These are phyloP conservation scores for Hymenopus coronatus DNA, from an alignment of 2,888 invertebrate species.

Conservation along the genomic window DNA sequence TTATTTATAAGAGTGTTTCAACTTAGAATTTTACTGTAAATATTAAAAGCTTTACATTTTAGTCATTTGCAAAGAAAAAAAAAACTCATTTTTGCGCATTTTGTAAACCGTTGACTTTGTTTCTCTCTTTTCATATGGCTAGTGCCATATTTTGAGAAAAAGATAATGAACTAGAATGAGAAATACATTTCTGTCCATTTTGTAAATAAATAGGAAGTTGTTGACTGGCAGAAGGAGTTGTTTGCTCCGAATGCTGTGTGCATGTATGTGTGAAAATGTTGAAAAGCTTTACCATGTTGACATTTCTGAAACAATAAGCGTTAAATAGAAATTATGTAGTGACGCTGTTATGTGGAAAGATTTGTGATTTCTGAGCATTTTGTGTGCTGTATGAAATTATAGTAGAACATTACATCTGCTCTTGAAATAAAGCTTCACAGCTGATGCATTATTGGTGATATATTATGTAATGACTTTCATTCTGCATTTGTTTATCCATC, in stretches of 20 bases:
- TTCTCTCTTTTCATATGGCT: background rate
- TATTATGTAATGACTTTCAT: background rate
- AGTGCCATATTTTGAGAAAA: background rate
- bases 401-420: background rate
- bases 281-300: background rate
- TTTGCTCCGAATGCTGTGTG: background rate
- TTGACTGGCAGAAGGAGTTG: background rate
- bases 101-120: background rate
- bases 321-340: background rate
- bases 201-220: background rate
- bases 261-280: background rate
- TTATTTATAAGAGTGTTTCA: background rate
- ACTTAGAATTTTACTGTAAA: background rate
- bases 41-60: background rate
- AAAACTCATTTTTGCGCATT: background rate
- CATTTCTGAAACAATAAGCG: background rate
- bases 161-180: background rate
- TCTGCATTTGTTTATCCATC: no score
- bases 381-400: background rate
- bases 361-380: background rate
- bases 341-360: background rate
- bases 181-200: slow-evolving; percentile 8
- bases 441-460: background rate
- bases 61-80: background rate
- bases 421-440: background rate